Evolutionary conservation across 2,797 vertebrate species (phyloP), one percentile per base, ranked within the genome.

Genomic region (Erpetoichthys calabaricus): DNA sequence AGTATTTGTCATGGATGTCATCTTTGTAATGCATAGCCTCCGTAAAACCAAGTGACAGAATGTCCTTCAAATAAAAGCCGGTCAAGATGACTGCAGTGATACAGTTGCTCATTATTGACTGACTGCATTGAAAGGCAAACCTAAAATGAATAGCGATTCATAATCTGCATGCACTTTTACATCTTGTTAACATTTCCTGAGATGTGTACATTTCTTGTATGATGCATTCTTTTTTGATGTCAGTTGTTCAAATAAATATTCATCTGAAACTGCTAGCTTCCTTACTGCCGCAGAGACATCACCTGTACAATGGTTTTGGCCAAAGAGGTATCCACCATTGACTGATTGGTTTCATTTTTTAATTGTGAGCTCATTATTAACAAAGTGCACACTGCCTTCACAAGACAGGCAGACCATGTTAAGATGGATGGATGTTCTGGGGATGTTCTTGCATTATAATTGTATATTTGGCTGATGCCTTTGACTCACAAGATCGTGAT

Each of bases 121-220:
- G 74, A 74, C 72, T 81, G 83, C 64, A 71, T 79, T 81, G 80
- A 70, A 9, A 76, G 82, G 79, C 76, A 80, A 74, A 64, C 65
- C 62, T 61, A 59, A 62, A 44, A 64, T 64, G 65, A 64, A 66
- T 67, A 53, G 8, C 70, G 71, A 73, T 53, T 71, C 69, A 72
- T 69, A 75, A 81, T 91, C 84, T 96, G 94, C 94, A 97, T 98
- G 94, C 87, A 80, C 77, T 83, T 89, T 85, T 80, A 82, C 84
- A 85, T 83, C 81, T 71, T 89, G 83, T 88, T 85, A 80, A 75
- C 80, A 72, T 84, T 77, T 75, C 73, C 75, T 74, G 70, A 73
- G 80, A 82, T 90, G 82, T 90, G 75, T 90, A 84, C 84, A 80
- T 81, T 86, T 90, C 86, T 25, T 86, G 83, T 92, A 88, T 88